Evolutionary conservation across 2,888 invertebrate species (phyloP).

Genomic region (Cosmopolites sordidus): DNA sequence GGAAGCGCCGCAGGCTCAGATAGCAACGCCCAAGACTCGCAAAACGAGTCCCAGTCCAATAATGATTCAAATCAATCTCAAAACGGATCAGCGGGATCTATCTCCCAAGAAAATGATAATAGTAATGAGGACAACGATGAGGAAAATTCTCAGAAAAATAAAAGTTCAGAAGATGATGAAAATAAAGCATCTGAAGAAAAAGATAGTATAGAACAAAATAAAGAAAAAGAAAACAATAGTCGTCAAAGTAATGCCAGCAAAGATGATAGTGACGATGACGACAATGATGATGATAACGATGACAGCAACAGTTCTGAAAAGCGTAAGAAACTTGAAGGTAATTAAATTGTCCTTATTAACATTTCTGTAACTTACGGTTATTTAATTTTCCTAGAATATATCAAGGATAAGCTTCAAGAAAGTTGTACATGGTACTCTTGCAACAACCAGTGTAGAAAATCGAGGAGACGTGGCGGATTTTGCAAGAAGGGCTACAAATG

Average conservation of each 20-base stretch:
- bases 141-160: not conserved
- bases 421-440: conserved; percentile 13
- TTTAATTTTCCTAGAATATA: conserved; percentile 5
- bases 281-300: not conserved
- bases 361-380: too few species aligned
- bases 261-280: not conserved
- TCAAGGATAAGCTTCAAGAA: conserved; percentile 9
- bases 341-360: not conserved
- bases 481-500: conserved; percentile 16
- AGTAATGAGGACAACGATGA: conserved; percentile 1
- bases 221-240: not conserved
- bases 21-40: not conserved
- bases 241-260: not conserved
- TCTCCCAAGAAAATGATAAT: not conserved
- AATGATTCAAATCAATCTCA: not conserved
- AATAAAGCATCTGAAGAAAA: not conserved
- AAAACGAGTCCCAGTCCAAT: not conserved
- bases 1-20: not conserved
- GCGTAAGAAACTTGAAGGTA: not conserved
- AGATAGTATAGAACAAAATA: conserved; percentile 6
- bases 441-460: conserved; percentile 10
- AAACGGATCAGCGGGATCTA: not conserved
- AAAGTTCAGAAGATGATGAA: not conserved
- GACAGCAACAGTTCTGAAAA: not conserved
- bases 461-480: conserved; percentile 9